These are phyloP conservation scores for Cyclopterus lumpus DNA, from an alignment of 2,797 vertebrate species.

Conservation along the genomic window DNA sequence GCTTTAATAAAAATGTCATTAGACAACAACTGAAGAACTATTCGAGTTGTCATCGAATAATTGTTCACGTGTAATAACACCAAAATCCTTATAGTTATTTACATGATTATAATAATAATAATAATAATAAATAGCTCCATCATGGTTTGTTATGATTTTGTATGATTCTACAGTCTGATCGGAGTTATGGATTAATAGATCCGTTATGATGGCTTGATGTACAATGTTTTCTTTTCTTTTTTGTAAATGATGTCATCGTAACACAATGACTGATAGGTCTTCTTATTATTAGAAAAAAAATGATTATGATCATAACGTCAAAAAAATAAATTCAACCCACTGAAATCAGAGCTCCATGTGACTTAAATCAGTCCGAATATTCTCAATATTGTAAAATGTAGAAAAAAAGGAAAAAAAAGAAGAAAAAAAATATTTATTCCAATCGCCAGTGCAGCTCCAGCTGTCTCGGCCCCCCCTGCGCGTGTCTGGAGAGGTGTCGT, in stretches of 20 bases:
- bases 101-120: not conserved
- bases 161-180: not conserved
- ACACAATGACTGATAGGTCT: not conserved
- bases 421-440: not conserved
- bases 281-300: not conserved
- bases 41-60: not conserved
- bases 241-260: not conserved
- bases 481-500: slow-evolving; percentile 1
- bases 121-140: not conserved
- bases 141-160: not conserved
- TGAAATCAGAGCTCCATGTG: not conserved
- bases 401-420: not conserved
- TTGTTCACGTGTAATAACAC: not conserved
- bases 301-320: not conserved
- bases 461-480: not conserved
- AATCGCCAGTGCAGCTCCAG: slow-evolving; percentile 9
- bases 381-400: slow-evolving; percentile 4
- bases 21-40: not conserved
- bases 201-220: not conserved
- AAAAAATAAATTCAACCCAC: not conserved
- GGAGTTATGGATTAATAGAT: not conserved
- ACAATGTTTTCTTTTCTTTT: not conserved
- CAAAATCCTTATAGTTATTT: not conserved
- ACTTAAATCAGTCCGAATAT: not conserved
- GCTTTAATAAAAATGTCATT: not conserved